phyloP scores from a whole-genome alignment of 2,888 invertebrate genomes.

The Microplitis deprimator region DNA sequence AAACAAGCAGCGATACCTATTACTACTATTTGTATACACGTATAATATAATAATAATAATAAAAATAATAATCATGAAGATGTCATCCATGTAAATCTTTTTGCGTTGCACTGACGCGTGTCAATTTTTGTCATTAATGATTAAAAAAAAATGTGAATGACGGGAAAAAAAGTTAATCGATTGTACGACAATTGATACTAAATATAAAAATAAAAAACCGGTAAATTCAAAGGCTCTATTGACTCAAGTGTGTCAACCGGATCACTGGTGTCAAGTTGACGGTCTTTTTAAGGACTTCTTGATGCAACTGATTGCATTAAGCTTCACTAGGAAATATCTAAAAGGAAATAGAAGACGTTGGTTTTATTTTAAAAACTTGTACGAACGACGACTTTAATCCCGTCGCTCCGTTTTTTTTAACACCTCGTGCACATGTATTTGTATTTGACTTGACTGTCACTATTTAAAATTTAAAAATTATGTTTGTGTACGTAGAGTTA shows the following conservation, averaged over 20 bases:
- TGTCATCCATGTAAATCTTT: not conserved
- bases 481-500: not conserved
- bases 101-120: not conserved
- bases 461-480: not conserved
- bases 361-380: not conserved
- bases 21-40: conserved; percentile 1
- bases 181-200: too few species aligned
- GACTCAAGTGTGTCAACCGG: conserved; percentile 20
- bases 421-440: not conserved
- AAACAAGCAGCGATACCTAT: conserved; percentile 53
- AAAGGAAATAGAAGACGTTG: not conserved
- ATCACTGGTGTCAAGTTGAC: conserved; percentile 8
- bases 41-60: conserved; percentile 2
- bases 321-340: not conserved
- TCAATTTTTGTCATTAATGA: not conserved
- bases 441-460: not conserved
- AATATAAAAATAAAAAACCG: not conserved
- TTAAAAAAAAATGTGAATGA: not conserved
- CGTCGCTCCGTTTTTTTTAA: not conserved
- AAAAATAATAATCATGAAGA: not conserved
- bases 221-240: not conserved
- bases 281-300: conserved; percentile 23
- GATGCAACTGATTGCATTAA: too few species aligned
- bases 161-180: not conserved
- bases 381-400: not conserved